Percentiles rank a stretch among this genome's conserved stretches.
Conservation (phyloP, 2,888 invertebrate genomes). For the Epinotia bilunana region DNA sequence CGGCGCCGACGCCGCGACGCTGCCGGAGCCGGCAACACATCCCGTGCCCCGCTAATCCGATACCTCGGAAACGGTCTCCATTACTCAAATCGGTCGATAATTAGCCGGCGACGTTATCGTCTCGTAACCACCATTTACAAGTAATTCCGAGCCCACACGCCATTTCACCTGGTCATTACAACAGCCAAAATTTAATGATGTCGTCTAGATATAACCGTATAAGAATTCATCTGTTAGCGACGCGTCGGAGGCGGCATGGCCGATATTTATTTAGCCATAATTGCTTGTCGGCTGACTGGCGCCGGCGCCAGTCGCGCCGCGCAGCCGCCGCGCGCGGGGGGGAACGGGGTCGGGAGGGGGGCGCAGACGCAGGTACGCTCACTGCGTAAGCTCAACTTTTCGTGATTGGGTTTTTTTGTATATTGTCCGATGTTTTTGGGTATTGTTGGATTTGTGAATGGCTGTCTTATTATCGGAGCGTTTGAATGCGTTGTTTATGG, state of each 20-base stretch:
- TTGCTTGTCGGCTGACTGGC: conserved; percentile 82
- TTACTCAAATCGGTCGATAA: conserved; percentile 63
- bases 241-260: conserved; percentile 76
- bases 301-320: conserved; percentile 81
- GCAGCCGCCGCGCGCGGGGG: conserved; percentile 51
- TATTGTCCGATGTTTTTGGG: conserved; percentile 78
- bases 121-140: conserved; percentile 66
- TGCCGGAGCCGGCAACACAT: conserved; percentile 50
- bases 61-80: conserved; percentile 52
- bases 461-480: conserved; percentile 56
- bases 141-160: conserved; percentile 68
- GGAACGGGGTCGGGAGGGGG: conserved; percentile 46
- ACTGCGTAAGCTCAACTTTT: conserved; percentile 78
- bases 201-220: conserved; percentile 72
- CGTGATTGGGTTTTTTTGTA: conserved; percentile 75
- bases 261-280: conserved; percentile 84
- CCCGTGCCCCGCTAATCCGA: conserved; percentile 51
- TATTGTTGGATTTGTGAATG: conserved; percentile 82
- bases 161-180: conserved; percentile 65
- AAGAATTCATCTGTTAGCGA: conserved; percentile 76
- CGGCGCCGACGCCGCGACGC: conserved; percentile 56
- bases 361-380: conserved; percentile 75
- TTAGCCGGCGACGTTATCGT: conserved; percentile 65
- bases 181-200: conserved; percentile 72
- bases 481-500: conserved; percentile 59